These are phyloP conservation scores for Creontiades dilutus DNA, from an alignment of 2,888 invertebrate genomes.

Conservation along the genomic window DNA sequence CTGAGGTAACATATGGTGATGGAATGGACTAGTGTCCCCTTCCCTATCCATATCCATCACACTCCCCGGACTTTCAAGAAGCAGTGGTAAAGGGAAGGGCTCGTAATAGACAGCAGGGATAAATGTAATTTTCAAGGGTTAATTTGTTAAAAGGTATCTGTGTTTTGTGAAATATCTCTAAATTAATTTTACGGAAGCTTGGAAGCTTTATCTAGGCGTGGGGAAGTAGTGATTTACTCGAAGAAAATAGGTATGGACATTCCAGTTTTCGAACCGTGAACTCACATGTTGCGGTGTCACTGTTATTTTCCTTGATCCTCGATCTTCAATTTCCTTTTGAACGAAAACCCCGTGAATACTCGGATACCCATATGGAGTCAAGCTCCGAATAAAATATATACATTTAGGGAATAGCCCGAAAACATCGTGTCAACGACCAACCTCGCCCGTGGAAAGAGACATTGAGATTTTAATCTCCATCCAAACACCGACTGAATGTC, in stretches of 20 bases:
- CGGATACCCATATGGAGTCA: background rate
- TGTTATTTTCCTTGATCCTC: background rate
- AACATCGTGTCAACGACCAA: background rate
- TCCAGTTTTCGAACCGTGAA: background rate
- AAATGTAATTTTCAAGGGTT: too few species aligned
- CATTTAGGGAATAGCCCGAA: background rate
- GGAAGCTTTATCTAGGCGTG: too few species aligned
- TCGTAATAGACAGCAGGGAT: too few species aligned
- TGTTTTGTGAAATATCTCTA: too few species aligned
- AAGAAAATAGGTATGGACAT: background rate
- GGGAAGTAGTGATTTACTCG: background rate
- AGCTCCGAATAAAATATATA: background rate
- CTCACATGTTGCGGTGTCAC: background rate
- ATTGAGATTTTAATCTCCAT: background rate
- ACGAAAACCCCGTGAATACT: background rate
- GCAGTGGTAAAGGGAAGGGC: too few species aligned
- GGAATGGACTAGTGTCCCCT: too few species aligned
- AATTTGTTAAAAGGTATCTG: too few species aligned
- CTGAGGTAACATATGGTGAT: too few species aligned
- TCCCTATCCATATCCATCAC: too few species aligned
- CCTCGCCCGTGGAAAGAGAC: background rate
- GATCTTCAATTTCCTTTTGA: constrained; percentile 17
- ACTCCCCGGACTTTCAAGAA: too few species aligned
- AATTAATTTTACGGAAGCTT: too few species aligned
- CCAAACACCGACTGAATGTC: background rate